phyloP scores from a whole-genome alignment of 2,797 vertebrate genomes.

The Gymnoscopelus braueri region DNA sequence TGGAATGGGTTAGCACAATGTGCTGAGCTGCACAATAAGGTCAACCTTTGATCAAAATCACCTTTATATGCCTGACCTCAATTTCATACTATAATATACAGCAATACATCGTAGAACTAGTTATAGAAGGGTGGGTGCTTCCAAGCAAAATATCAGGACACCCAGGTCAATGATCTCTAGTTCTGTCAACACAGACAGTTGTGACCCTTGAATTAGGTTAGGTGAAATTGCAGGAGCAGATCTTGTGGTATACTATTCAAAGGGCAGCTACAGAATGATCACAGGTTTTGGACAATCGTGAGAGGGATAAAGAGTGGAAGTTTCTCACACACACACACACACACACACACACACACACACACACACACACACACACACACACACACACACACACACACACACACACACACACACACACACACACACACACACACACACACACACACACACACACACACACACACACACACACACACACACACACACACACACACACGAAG shows the following conservation, averaged over 20 bases:
- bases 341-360: background rate
- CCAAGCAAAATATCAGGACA: slow-evolving; percentile 5
- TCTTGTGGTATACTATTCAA: background rate
- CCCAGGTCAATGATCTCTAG: slow-evolving; percentile 40
- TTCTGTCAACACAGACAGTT: slow-evolving; percentile 35
- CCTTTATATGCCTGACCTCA: too few relatives aligned
- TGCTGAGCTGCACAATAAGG: too few relatives aligned
- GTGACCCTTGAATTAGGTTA: background rate
- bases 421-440: background rate
- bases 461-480: background rate
- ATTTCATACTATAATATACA: background rate
- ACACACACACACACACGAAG: background rate
- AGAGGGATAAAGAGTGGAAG: background rate
- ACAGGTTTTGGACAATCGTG: background rate
- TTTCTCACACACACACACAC: background rate
- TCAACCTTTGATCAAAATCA: too few relatives aligned
- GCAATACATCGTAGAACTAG: background rate
- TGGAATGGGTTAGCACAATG: too few relatives aligned
- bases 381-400: background rate
- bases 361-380: background rate
- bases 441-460: background rate
- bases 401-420: background rate
- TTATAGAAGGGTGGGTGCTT: background rate
- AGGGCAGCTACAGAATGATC: background rate
- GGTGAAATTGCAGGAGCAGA: background rate